Conservation (phyloP, 2,797 vertebrate genomes). For the Chelmon rostratus region DNA sequence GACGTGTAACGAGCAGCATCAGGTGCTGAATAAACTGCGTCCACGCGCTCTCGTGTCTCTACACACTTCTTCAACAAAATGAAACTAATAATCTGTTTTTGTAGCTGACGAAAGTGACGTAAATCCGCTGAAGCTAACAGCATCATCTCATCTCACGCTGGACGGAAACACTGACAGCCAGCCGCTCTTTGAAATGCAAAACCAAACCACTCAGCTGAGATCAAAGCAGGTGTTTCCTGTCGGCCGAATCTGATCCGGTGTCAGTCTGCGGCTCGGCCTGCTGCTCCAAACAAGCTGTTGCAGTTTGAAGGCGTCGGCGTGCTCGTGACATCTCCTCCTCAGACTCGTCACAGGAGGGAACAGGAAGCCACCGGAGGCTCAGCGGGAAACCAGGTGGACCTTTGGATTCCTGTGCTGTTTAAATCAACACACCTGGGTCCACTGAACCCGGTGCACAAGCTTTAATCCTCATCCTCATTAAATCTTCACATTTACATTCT, state of each 20-base stretch:
- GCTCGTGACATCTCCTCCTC: slow-evolving; percentile 1
- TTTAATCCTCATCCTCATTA: no score
- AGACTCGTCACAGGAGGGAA: no score
- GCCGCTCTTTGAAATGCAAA: slow-evolving; percentile 62
- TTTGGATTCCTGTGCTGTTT: no score
- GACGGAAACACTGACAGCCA: slow-evolving; percentile 38
- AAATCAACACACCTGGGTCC: no score
- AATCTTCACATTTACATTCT: no score
- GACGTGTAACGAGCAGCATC: no score
- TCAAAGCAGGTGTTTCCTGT: slow-evolving; percentile 64
- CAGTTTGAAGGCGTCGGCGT: slow-evolving; percentile 7
- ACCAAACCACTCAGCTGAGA: slow-evolving; percentile 39
- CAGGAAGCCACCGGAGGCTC: no score
- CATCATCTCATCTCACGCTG: slow-evolving; percentile 36
- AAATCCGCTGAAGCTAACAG: neutral
- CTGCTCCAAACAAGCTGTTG: slow-evolving; percentile 17
- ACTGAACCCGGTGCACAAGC: no score
- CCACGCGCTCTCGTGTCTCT: no score
- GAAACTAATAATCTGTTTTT: neutral
- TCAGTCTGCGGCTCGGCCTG: slow-evolving; percentile 47
- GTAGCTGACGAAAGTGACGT: neutral
- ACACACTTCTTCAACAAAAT: no score
- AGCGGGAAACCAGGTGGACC: no score
- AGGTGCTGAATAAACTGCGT: no score
- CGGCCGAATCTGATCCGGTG: slow-evolving; percentile 46